A percentile compares a stretch with the other conserved stretches of the same genome.
Conservation (phyloP, 2,888 invertebrate species). For the Diplazon laetatorius region DNA sequence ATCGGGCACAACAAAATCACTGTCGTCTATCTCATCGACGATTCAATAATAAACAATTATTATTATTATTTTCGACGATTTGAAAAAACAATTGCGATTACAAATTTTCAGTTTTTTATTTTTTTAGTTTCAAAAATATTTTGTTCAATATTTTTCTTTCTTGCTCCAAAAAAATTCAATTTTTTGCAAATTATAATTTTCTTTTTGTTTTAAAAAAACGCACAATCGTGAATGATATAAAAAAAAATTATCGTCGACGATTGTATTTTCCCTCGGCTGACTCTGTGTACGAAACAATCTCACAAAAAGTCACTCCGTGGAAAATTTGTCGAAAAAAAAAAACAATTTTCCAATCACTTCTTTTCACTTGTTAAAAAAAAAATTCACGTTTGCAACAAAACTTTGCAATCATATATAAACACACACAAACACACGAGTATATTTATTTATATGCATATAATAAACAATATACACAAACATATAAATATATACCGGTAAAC, state of each 20-base stretch:
- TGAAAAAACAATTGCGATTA: constrained; percentile 15
- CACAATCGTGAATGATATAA: too few species aligned
- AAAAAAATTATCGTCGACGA: constrained; percentile 18
- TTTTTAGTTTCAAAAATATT: too few species aligned
- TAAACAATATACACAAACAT: too few species aligned
- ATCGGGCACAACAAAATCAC: constrained; percentile 30
- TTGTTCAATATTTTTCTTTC: too few species aligned
- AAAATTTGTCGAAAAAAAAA: constrained; percentile 6
- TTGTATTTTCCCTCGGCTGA: constrained; percentile 38
- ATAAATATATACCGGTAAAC: too few species aligned
- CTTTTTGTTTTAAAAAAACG: too few species aligned
- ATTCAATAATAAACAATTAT: constrained; percentile 15
- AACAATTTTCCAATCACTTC: background rate
- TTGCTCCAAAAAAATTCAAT: too few species aligned
- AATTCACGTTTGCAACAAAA: too few species aligned
- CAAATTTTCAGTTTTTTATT: constrained; percentile 10
- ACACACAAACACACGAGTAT: too few species aligned
- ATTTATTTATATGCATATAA: background rate
- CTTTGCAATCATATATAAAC: background rate
- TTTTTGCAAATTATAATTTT: too few species aligned
- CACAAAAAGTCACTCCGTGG: constrained; percentile 59
- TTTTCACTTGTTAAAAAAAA: too few species aligned
- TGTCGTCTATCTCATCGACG: constrained; percentile 6
- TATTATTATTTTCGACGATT: background rate
- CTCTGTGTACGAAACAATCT: constrained; percentile 16